These are phyloP conservation scores for Sminthurides bifidus DNA, from an alignment of 1,140 invertebrate species.

Conservation along the genomic window DNA sequence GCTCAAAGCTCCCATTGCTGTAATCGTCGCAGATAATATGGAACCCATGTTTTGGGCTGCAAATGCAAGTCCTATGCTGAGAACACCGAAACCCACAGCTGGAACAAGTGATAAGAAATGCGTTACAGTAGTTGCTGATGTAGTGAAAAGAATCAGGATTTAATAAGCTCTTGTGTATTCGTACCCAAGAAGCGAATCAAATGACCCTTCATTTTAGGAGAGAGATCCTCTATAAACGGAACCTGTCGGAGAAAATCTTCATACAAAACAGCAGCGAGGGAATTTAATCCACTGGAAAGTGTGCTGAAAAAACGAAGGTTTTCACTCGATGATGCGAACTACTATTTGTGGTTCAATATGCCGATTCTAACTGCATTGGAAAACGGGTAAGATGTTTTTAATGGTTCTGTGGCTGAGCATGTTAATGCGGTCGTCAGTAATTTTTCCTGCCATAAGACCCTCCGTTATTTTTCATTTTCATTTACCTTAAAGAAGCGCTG, in stretches of 20 bases:
- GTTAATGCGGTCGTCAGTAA: too few species aligned
- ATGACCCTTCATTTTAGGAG: slow-evolving; percentile 14
- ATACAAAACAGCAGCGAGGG: slow-evolving; percentile 41
- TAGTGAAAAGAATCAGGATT: not conserved
- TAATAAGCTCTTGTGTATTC: not conserved
- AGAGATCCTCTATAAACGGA: slow-evolving; percentile 12
- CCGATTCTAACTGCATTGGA: too few species aligned
- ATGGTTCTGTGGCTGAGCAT: too few species aligned
- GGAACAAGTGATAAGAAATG: slow-evolving; percentile 4
- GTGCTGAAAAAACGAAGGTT: slow-evolving; percentile 36
- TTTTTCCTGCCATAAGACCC: too few species aligned
- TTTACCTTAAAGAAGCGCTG: slow-evolving; percentile 32
- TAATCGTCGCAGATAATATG: slow-evolving; percentile 37
- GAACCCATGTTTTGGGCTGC: slow-evolving; percentile 30
- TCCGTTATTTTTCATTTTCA: too few species aligned
- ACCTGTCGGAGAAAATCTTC: slow-evolving; percentile 39
- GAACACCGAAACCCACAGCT: slow-evolving; percentile 30
- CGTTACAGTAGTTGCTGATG: not conserved
- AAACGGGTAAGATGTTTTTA: too few species aligned
- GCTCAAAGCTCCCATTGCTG: slow-evolving; percentile 39
- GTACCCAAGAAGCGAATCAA: slow-evolving; percentile 27
- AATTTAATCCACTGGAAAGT: slow-evolving; percentile 42
- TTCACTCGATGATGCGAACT: too few species aligned
- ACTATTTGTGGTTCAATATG: too few species aligned
- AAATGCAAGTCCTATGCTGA: slow-evolving; percentile 30